A percentile compares a stretch with the other conserved stretches of the same genome.
Evolutionary conservation across 2,797 vertebrate species (phyloP).

Genomic region (Natrix natrix): DNA sequence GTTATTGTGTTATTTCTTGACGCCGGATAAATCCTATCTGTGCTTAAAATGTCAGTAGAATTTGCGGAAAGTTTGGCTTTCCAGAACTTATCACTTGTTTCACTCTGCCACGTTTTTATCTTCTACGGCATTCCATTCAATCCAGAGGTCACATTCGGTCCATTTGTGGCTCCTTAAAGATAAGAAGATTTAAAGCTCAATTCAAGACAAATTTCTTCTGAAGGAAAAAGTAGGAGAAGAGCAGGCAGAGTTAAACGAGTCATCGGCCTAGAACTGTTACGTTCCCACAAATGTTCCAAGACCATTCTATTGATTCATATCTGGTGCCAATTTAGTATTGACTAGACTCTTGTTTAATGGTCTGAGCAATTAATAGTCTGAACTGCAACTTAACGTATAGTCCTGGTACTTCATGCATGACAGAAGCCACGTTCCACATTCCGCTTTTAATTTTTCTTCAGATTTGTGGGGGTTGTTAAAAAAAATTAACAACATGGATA

Average conservation of each 20-base stretch:
- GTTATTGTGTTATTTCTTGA: slow-evolving; percentile 11
- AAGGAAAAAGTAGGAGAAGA: neutral
- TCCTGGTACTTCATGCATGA: neutral
- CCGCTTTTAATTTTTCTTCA: neutral
- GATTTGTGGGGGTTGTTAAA: neutral
- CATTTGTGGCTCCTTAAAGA: neutral
- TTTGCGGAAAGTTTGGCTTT: slow-evolving; percentile 54
- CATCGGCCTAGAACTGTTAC: neutral
- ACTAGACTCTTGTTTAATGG: neutral
- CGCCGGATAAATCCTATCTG: slow-evolving; percentile 31
- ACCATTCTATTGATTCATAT: neutral
- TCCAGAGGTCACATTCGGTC: neutral
- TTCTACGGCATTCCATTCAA: slow-evolving; percentile 44
- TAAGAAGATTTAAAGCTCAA: neutral
- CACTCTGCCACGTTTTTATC: slow-evolving; percentile 45
- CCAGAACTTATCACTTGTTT: slow-evolving; percentile 37
- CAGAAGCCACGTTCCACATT: neutral
- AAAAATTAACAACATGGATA: neutral
- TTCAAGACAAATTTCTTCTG: neutral
- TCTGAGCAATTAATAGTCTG: neutral
- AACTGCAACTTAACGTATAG: neutral
- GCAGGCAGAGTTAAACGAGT: neutral
- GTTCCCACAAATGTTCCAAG: neutral
- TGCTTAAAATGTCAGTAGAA: slow-evolving; percentile 30
- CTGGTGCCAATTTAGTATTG: neutral